Conservation (phyloP, 1,140 invertebrate species). For the Campoletis sonorensis region DNA sequence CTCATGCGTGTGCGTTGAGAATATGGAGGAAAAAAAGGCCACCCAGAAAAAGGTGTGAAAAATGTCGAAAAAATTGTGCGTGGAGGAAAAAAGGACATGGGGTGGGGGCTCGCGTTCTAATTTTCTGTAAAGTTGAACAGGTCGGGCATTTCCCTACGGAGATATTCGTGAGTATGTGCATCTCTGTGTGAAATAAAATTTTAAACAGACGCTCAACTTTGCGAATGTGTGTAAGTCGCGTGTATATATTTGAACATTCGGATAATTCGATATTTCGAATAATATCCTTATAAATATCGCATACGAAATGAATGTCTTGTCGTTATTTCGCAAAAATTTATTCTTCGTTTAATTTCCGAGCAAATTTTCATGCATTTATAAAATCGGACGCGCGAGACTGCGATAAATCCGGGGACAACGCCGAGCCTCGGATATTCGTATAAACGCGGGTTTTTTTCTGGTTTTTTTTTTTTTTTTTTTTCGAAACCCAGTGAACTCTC, state of each 20-base stretch:
- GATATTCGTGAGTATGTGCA: neutral
- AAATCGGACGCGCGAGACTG: conserved; percentile 10
- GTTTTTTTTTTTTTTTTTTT: too few relatives aligned
- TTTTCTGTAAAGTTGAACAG: neutral
- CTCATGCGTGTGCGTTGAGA: conserved; percentile 4
- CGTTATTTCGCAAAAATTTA: neutral
- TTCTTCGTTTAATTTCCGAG: neutral
- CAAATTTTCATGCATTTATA: conserved; percentile 1
- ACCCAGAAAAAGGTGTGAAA: conserved; percentile 3
- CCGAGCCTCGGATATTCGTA: neutral
- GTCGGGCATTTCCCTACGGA: neutral
- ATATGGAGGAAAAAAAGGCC: neutral
- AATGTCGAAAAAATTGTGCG: neutral
- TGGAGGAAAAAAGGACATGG: neutral
- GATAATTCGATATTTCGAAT: neutral
- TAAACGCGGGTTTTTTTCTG: neutral
- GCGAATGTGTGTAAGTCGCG: neutral
- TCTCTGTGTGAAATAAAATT: neutral
- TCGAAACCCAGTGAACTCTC: conserved; percentile 14
- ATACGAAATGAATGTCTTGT: neutral
- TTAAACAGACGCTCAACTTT: neutral
- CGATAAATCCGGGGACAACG: neutral
- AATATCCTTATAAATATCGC: neutral
- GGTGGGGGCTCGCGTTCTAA: neutral
- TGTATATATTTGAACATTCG: neutral